phyloP scores from a whole-genome alignment of 1,140 invertebrate species.

The Latrodectus geometricus region DNA sequence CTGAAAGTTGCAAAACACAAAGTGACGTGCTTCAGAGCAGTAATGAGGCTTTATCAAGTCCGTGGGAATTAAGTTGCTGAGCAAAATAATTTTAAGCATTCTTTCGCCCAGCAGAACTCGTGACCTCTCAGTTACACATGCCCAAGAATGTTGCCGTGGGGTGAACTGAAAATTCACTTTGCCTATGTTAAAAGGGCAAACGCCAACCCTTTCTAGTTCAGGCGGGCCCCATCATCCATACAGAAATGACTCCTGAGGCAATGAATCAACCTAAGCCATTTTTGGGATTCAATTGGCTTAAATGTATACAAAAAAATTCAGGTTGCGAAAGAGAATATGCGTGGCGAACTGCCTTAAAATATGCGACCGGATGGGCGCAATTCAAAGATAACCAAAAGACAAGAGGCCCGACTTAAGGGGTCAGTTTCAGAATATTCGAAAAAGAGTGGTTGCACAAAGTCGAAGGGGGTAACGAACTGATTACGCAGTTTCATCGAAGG shows the following conservation, averaged over 20 bases:
- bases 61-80: too few relatives aligned
- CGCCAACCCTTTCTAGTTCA: slow-evolving; percentile 40
- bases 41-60: too few relatives aligned
- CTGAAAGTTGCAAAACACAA: too few relatives aligned
- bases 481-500: slow-evolving; percentile 58
- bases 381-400: slow-evolving; percentile 41
- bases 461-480: slow-evolving; percentile 61
- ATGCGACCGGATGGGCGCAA: slow-evolving; percentile 57
- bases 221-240: slow-evolving; percentile 2
- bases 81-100: too few relatives aligned
- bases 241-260: not conserved
- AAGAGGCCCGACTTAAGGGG: slow-evolving; percentile 25
- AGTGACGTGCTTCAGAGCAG: too few relatives aligned
- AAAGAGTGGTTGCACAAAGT: slow-evolving; percentile 37
- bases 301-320: slow-evolving; percentile 52
- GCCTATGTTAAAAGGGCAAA: slow-evolving; percentile 26
- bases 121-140: not conserved
- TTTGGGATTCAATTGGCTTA: slow-evolving; percentile 19
- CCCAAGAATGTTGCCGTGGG: not conserved
- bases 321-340: slow-evolving; percentile 40
- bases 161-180: not conserved
- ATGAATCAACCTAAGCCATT: slow-evolving; percentile 11
- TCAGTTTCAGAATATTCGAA: slow-evolving; percentile 42
- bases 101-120: not conserved
- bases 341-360: slow-evolving; percentile 36